These are phyloP conservation scores for Emydura subglobosa DNA, from an alignment of 2,113 vertebrate species.

Conservation along the genomic window DNA sequence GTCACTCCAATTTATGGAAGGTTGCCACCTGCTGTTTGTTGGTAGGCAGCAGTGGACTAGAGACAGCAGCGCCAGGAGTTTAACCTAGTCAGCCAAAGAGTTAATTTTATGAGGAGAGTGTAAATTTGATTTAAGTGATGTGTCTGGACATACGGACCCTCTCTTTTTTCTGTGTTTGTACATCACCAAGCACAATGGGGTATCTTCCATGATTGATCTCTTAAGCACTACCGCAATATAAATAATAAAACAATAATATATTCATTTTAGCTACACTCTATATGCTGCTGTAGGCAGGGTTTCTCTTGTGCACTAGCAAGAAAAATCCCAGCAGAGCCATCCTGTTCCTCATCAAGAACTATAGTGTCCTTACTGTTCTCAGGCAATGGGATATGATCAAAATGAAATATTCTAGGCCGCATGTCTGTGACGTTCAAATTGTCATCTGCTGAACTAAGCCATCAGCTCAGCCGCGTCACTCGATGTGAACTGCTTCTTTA, in stretches of 20 bases:
- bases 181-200: neutral
- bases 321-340: accelerated
- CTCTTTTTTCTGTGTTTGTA: neutral
- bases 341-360: neutral
- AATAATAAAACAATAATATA: accelerated
- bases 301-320: accelerated
- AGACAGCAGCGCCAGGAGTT: too few relatives aligned
- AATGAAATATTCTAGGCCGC: neutral
- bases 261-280: accelerated
- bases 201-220: accelerated
- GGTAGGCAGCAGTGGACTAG: accelerated
- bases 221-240: accelerated
- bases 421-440: neutral
- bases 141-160: neutral
- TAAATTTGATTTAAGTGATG: accelerated
- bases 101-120: accelerated
- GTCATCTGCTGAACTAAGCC: neutral
- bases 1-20: neutral
- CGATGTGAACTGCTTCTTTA: neutral
- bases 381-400: neutral
- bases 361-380: neutral
- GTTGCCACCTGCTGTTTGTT: accelerated
- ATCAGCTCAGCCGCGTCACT: neutral
- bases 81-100: accelerated
- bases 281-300: accelerated